A percentile compares a stretch with the other conserved stretches of the same genome.
phyloP scores from a whole-genome alignment of 2,888 invertebrate genomes.

The Fissipunctia ypsillon region DNA sequence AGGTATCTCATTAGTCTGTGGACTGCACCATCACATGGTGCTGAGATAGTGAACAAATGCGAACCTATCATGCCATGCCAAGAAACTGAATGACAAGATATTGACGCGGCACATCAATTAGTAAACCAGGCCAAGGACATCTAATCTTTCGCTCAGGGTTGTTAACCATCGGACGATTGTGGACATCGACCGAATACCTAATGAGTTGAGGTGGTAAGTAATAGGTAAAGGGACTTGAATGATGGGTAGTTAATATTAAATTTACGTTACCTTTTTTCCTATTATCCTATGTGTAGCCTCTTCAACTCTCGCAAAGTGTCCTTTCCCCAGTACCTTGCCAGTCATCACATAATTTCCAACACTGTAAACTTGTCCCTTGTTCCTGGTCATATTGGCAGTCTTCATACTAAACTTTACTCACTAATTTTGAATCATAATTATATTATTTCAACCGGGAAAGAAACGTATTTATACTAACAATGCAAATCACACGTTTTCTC shows the following conservation, averaged over 20 bases:
- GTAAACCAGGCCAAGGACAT: constrained; percentile 30
- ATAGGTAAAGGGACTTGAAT: neutral
- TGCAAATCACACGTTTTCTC: constrained; percentile 67
- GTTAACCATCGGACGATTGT: neutral
- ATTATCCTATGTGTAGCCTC: constrained; percentile 93
- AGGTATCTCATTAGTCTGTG: neutral
- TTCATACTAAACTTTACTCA: constrained; percentile 76
- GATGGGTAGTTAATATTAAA: neutral
- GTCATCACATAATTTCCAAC: constrained; percentile 94
- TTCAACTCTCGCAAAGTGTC: constrained; percentile 94
- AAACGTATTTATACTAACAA: constrained; percentile 61
- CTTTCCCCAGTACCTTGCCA: constrained; percentile 93
- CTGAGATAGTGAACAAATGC: neutral
- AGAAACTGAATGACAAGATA: constrained; percentile 2
- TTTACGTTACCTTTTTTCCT: constrained; percentile 91
- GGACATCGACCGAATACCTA: neutral
- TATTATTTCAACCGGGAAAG: constrained; percentile 67
- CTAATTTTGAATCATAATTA: constrained; percentile 82
- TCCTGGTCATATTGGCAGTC: constrained; percentile 79
- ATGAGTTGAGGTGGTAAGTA: neutral
- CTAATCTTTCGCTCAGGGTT: constrained; percentile 15
- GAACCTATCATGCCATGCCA: neutral
- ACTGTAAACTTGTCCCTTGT: constrained; percentile 87
- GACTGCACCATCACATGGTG: neutral
- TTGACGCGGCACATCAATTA: constrained; percentile 1